Conservation (phyloP, 2,113 vertebrate genomes). For the Pardalotus punctatus region DNA sequence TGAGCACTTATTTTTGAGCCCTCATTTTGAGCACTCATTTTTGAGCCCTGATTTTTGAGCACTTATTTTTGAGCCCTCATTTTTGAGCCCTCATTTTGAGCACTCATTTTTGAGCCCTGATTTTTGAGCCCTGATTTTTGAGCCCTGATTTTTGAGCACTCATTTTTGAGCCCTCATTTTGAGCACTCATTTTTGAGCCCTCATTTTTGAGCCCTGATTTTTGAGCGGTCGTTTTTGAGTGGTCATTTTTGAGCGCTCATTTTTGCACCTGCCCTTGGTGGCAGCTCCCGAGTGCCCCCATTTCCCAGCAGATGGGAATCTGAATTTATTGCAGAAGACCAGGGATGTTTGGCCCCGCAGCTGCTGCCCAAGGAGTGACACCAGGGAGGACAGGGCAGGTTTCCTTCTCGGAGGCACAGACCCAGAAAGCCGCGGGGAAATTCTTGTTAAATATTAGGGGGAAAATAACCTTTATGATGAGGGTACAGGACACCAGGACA, state of each 20-base stretch:
- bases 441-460: background rate
- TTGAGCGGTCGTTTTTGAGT: background rate
- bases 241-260: rapidly evolving
- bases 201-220: background rate
- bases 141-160: background rate
- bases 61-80: too few relatives aligned
- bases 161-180: too few relatives aligned
- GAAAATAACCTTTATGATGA: rapidly evolving
- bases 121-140: too few relatives aligned
- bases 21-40: too few relatives aligned
- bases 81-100: too few relatives aligned
- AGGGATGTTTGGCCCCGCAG: background rate
- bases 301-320: background rate
- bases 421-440: background rate
- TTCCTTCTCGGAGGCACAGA: background rate
- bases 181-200: background rate
- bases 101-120: too few relatives aligned
- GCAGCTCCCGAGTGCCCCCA: background rate
- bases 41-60: too few relatives aligned
- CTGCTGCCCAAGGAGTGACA: background rate
- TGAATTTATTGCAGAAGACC: background rate
- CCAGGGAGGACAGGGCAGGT: background rate
- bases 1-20: too few relatives aligned
- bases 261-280: background rate
- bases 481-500: background rate